Conservation (phyloP, 2,888 invertebrate species). For the Ophioninae sp. region DNA sequence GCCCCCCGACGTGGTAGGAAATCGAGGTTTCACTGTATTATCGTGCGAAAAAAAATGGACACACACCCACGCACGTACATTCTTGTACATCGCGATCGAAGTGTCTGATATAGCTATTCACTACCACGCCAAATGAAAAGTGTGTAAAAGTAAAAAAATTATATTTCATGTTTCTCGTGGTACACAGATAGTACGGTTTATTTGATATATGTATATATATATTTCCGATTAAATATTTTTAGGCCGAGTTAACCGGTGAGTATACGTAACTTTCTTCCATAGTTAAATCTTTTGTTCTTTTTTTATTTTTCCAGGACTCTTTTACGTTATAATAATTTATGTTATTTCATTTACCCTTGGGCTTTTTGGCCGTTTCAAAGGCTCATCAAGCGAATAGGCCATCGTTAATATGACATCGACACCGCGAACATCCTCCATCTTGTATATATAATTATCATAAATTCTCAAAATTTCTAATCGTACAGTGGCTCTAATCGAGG, state of each 20-base stretch:
- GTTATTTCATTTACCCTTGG: constrained; percentile 44
- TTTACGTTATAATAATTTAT: constrained; percentile 28
- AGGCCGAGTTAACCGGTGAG: constrained; percentile 62
- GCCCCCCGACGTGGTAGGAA: too few relatives aligned
- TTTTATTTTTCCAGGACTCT: constrained; percentile 47
- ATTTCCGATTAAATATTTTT: constrained; percentile 48
- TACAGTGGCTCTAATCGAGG: neutral
- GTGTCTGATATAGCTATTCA: constrained; percentile 35
- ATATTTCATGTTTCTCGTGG: constrained; percentile 57
- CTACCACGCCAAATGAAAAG: constrained; percentile 54
- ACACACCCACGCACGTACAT: neutral
- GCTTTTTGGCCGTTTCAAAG: constrained; percentile 37
- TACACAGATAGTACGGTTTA: constrained; percentile 56
- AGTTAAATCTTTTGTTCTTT: neutral
- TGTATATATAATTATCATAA: constrained; percentile 29
- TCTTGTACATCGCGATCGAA: constrained; percentile 28
- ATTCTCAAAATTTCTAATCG: constrained; percentile 20
- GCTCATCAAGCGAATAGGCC: constrained; percentile 50
- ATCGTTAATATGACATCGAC: constrained; percentile 58
- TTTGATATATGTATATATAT: constrained; percentile 32
- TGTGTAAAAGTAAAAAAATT: constrained; percentile 64
- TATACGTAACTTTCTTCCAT: constrained; percentile 59
- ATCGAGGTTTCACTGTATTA: too few relatives aligned
- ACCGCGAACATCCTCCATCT: constrained; percentile 21
- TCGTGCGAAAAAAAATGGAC: neutral